A percentile compares a stretch with the other conserved stretches of the same genome.
Conservation (phyloP, 1,140 invertebrate genomes). For the Cryptotermes secundus region DNA sequence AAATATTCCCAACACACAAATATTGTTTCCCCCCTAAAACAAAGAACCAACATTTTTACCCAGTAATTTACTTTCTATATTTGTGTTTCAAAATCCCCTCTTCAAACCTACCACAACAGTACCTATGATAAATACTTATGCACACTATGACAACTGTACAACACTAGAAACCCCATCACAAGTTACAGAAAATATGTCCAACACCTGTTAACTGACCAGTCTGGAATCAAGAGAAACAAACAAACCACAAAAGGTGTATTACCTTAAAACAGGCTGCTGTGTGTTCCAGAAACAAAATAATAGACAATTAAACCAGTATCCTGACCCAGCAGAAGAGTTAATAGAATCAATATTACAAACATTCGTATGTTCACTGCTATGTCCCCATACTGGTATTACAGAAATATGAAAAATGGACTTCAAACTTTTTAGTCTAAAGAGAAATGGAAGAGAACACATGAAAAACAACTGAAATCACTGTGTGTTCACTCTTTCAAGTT, state of each 20-base stretch:
- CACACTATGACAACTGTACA: not conserved
- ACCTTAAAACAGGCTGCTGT: not conserved
- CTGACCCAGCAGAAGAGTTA: no score
- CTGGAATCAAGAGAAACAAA: not conserved
- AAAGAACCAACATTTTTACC: not conserved
- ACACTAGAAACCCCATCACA: constrained; percentile 1
- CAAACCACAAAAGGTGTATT: not conserved
- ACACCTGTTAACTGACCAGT: not conserved
- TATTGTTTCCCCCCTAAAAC: not conserved
- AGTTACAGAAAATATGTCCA: not conserved
- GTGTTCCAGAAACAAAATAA: not conserved
- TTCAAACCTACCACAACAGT: not conserved
- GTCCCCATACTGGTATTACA: no score
- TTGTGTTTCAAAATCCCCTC: not conserved
- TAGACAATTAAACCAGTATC: no score
- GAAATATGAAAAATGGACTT: no score
- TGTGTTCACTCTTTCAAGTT: no score
- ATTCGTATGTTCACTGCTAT: no score
- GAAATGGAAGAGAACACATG: no score
- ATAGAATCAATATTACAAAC: no score
- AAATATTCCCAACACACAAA: not conserved
- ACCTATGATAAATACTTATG: not conserved
- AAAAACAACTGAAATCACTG: no score
- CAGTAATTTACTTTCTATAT: not conserved
- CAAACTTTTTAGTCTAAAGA: no score